phyloP scores from a whole-genome alignment of 2,113 vertebrate genomes.

The Agapornis roseicollis region DNA sequence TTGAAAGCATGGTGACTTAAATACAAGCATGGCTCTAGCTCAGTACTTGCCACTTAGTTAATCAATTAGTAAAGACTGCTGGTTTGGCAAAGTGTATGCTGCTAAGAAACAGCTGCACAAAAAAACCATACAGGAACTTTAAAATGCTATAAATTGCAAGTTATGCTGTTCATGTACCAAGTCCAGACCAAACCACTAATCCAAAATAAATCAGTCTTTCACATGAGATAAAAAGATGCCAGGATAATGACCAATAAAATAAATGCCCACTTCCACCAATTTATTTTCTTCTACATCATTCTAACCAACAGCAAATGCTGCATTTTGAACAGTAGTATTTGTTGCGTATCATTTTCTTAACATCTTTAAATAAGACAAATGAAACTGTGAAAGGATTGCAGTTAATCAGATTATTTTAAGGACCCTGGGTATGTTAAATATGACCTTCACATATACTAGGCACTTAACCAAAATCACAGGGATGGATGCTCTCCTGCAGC shows the following conservation, averaged over 20 bases:
- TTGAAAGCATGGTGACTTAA: neutral
- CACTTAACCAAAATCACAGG: neutral
- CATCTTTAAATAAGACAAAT: neutral
- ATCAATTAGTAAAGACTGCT: neutral
- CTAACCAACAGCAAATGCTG: neutral
- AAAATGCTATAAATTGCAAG: neutral
- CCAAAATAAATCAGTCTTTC: neutral
- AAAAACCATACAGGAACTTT: neutral
- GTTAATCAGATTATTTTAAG: neutral
- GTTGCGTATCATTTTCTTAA: neutral
- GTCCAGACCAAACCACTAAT: neutral
- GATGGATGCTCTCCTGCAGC: neutral
- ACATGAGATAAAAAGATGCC: neutral
- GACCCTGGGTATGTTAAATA: neutral
- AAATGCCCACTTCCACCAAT: neutral
- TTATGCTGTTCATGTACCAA: neutral
- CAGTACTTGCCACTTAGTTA: neutral
- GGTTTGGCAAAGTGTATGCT: neutral
- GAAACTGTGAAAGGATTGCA: neutral
- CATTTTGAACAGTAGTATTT: neutral
- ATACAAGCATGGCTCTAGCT: neutral
- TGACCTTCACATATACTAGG: neutral
- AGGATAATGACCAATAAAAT: neutral
- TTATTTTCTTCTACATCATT: neutral
- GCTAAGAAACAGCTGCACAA: neutral